Evolutionary conservation across 2,888 invertebrate genomes (phyloP), one percentile per base, ranked within the genome.

Genomic region (Watsonalla cultraria): DNA sequence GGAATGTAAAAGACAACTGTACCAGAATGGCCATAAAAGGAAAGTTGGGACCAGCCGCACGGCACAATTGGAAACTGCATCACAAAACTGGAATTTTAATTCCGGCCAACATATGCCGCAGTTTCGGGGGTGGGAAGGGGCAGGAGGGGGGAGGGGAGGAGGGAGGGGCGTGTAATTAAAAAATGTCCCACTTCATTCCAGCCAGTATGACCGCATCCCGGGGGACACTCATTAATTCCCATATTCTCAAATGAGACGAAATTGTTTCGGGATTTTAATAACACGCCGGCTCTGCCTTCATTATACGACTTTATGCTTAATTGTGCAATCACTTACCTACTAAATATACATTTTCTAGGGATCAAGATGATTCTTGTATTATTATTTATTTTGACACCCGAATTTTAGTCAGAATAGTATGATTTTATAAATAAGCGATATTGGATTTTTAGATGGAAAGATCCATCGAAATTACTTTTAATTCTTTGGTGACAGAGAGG

Each of bases 171-270:
- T 78, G 88, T 84, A 88, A 88, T 89, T 88, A 87, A 87, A 89
- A 89, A 89, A 89, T 88, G 87, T 86, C 86, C 79, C 86, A 87
- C 81, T 88, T 87, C 86, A 87, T 88, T 84, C 74, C 69, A 67
- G 65, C 76, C 79, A 74, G 78, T 67, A 74, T 59, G 78, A 81
- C 83, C 80, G 69, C 79, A 74, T 66, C 71, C 58, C 65, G 14
- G 37, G 58, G 70, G 71, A 74, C 68, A 74, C 79, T 84, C 80
- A 86, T 86, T 86, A 85, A 80, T 81, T 75, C 77, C 69, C 71
- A 54, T 53, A 52, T 52, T 11, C 46, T 39, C 47, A 47, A 46
- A 47, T 47, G 15, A 15, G 52, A 46, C 24, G 35, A 52, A 70
- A 76, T 71, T 74, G 77, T 72, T 79, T 82, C 74, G 74, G 78